A percentile compares a stretch with the other conserved stretches of the same genome.
These are phyloP conservation scores for Macrophya annulata DNA, from an alignment of 2,888 invertebrate species.

Conservation along the genomic window DNA sequence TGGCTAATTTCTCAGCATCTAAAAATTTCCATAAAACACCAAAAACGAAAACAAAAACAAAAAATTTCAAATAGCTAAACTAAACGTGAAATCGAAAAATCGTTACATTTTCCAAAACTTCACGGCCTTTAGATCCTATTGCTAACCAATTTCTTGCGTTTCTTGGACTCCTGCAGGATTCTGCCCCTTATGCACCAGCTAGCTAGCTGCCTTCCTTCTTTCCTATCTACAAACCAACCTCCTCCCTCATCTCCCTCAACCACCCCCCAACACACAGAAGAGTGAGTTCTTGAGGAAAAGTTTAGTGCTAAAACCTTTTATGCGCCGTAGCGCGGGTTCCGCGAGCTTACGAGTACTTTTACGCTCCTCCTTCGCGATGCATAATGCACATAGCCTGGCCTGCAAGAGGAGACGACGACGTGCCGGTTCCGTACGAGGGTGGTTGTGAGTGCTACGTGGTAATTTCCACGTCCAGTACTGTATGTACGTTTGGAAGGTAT, in stretches of 20 bases:
- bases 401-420: neutral
- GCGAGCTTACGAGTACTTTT: slow-evolving; percentile 43
- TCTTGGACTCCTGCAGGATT: neutral
- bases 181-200: no score
- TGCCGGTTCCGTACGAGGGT: neutral
- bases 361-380: slow-evolving; percentile 8
- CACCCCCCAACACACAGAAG: no score
- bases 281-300: slow-evolving; percentile 39
- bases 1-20: no score
- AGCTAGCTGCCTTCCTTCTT: no score
- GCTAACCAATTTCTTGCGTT: neutral
- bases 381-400: slow-evolving; percentile 24
- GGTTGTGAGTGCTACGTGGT: slow-evolving; percentile 20
- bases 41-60: no score
- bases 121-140: neutral
- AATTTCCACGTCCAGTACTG: slow-evolving; percentile 24
- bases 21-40: no score
- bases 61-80: no score
- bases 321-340: slow-evolving; percentile 5
- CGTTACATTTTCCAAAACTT: no score
- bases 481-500: neutral
- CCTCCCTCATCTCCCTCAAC: no score
- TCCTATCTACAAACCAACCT: no score
- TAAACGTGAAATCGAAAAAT: no score
- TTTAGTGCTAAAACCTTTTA: slow-evolving; percentile 53